Percentiles rank a stretch among this genome's conserved stretches.
phyloP scores from a whole-genome alignment of 2,888 invertebrate genomes.

The Drosophila anomalata region DNA sequence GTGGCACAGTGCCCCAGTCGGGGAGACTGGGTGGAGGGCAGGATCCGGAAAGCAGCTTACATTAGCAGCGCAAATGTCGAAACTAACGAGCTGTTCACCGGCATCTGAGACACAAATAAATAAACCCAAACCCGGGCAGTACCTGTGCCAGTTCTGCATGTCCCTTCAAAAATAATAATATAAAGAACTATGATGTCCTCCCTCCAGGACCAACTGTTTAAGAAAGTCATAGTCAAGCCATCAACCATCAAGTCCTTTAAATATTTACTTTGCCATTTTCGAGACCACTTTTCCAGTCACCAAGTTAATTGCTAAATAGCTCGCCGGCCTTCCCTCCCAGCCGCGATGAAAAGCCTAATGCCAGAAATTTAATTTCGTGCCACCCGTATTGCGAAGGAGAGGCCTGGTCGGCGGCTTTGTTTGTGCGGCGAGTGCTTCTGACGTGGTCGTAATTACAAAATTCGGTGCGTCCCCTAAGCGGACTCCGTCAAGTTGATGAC shows the following conservation, averaged over 20 bases:
- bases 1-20: constrained; percentile 19
- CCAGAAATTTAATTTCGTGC: constrained; percentile 60
- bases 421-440: constrained; percentile 65
- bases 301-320: not conserved
- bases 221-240: not conserved
- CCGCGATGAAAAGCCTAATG: constrained; percentile 36
- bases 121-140: not conserved
- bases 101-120: constrained; percentile 14
- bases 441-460: constrained; percentile 74
- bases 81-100: constrained; percentile 36
- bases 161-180: too few species aligned
- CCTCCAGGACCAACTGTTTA: not conserved
- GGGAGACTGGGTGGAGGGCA: not conserved
- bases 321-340: not conserved
- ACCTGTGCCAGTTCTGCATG: too few species aligned
- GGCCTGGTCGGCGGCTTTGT: constrained; percentile 47
- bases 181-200: too few species aligned
- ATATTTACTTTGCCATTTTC: not conserved
- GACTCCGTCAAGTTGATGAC: constrained; percentile 57
- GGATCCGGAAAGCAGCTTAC: constrained; percentile 57
- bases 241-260: not conserved
- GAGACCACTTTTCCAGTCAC: not conserved
- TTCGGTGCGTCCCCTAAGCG: constrained; percentile 55
- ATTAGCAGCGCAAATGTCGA: constrained; percentile 11
- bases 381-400: constrained; percentile 37